Evolutionary conservation across 2,888 invertebrate species (phyloP).

Genomic region (Uloborus plumipes): DNA sequence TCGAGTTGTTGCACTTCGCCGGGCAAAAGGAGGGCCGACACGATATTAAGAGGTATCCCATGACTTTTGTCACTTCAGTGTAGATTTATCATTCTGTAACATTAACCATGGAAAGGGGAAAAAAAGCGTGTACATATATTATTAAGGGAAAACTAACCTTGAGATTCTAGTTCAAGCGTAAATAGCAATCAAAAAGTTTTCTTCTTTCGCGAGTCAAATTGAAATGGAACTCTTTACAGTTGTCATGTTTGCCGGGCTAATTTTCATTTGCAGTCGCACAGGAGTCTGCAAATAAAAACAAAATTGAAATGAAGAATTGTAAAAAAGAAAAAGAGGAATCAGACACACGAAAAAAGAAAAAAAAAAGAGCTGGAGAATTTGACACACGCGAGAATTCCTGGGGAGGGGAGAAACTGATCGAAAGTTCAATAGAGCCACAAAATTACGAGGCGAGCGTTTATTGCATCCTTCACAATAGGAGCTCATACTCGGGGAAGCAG

Average conservation of each 20-base stretch:
- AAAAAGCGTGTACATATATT: too few relatives aligned
- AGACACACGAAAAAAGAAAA: constrained; percentile 11
- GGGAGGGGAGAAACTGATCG: constrained; percentile 49
- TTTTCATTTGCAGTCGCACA: constrained; percentile 46
- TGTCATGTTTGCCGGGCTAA: constrained; percentile 33
- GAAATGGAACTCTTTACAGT: constrained; percentile 44
- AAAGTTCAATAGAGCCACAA: constrained; percentile 62
- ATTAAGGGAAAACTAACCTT: too few relatives aligned
- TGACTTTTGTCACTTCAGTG: too few relatives aligned
- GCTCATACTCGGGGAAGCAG: constrained; percentile 51
- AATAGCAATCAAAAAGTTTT: too few relatives aligned
- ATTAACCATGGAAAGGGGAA: neutral
- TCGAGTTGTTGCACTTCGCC: too few relatives aligned
- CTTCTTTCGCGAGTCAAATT: constrained; percentile 24
- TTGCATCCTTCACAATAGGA: constrained; percentile 61
- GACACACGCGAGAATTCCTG: constrained; percentile 53
- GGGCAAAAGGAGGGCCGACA: too few relatives aligned
- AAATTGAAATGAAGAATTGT: constrained; percentile 31
- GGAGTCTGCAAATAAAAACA: constrained; percentile 27
- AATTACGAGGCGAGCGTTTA: constrained; percentile 61
- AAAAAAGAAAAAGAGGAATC: constrained; percentile 13
- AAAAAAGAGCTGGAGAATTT: constrained; percentile 44
- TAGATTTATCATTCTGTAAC: neutral
- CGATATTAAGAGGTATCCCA: too few relatives aligned
- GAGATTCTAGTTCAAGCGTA: too few relatives aligned